phyloP scores from a whole-genome alignment of 2,113 vertebrate species.

The Cottus gobio region DNA sequence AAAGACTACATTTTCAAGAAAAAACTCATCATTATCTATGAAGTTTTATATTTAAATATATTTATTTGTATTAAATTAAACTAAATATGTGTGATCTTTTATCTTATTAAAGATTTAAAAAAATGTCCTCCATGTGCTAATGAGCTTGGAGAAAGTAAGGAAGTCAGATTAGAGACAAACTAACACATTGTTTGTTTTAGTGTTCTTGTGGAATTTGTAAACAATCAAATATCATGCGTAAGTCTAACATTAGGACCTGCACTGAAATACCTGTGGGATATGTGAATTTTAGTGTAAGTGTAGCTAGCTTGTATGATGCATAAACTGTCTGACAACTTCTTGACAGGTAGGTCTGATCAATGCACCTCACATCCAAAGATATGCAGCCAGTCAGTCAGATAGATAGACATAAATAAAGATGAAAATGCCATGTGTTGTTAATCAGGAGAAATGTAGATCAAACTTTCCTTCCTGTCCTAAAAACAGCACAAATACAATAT shows the following conservation, averaged over 20 bases:
- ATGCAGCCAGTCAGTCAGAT: not conserved
- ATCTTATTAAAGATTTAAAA: not conserved
- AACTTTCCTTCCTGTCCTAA: not conserved
- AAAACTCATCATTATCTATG: not conserved
- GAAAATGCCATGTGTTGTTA: not conserved
- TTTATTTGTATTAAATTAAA: not conserved
- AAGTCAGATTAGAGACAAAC: not conserved
- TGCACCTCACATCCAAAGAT: not conserved
- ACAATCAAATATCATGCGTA: not conserved
- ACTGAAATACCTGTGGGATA: not conserved
- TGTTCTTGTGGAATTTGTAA: not conserved
- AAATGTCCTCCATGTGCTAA: not conserved
- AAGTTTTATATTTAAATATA: not conserved
- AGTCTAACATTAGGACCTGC: not conserved
- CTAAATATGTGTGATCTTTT: not conserved
- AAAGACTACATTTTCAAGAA: not conserved
- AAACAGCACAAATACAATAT: not conserved
- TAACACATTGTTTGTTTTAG: not conserved
- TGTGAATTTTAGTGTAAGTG: not conserved
- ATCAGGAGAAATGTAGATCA: constrained; percentile 17
- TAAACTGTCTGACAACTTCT: not conserved
- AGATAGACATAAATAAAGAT: not conserved
- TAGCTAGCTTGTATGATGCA: not conserved
- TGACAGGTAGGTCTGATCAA: not conserved
- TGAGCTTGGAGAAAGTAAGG: not conserved